Conservation (phyloP, 1,140 invertebrate genomes). For the Galendromus occidentalis region DNA sequence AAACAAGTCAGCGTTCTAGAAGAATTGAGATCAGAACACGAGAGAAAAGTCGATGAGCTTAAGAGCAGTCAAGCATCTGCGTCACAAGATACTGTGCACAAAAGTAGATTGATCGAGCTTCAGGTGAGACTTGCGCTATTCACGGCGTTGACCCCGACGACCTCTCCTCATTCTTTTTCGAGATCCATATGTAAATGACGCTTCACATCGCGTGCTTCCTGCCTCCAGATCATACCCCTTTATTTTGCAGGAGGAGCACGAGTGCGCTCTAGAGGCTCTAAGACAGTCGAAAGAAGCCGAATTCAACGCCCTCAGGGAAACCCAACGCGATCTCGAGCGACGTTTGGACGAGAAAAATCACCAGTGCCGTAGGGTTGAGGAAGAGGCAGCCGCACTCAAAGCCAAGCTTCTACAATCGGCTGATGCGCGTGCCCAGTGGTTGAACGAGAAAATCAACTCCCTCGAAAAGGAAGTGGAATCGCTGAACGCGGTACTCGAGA, state of each 20-base stretch:
- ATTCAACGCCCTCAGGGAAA: conserved; percentile 16
- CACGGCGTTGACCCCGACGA: neutral
- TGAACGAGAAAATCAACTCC: conserved; percentile 14
- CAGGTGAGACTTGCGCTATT: neutral
- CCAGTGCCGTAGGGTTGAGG: conserved; percentile 15
- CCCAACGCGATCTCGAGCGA: conserved; percentile 15
- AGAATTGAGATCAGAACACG: conserved; percentile 13
- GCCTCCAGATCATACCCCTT: neutral
- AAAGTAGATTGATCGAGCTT: neutral
- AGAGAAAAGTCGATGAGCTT: conserved; percentile 11
- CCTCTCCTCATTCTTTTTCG: too few relatives aligned
- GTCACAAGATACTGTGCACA: neutral
- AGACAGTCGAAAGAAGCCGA: conserved; percentile 3
- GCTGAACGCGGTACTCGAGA: conserved; percentile 20
- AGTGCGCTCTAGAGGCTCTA: neutral
- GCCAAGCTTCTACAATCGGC: conserved; percentile 13
- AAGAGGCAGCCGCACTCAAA: conserved; percentile 17
- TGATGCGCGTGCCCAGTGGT: conserved; percentile 16
- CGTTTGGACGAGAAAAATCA: conserved; percentile 16
- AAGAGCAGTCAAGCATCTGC: neutral
- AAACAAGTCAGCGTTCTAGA: conserved; percentile 16
- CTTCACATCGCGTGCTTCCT: neutral
- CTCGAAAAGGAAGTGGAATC: conserved; percentile 20
- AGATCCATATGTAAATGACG: neutral
- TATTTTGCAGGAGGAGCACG: neutral